These are phyloP conservation scores for Spodoptera frugiperda DNA, from an alignment of 1,140 invertebrate genomes.

Conservation along the genomic window DNA sequence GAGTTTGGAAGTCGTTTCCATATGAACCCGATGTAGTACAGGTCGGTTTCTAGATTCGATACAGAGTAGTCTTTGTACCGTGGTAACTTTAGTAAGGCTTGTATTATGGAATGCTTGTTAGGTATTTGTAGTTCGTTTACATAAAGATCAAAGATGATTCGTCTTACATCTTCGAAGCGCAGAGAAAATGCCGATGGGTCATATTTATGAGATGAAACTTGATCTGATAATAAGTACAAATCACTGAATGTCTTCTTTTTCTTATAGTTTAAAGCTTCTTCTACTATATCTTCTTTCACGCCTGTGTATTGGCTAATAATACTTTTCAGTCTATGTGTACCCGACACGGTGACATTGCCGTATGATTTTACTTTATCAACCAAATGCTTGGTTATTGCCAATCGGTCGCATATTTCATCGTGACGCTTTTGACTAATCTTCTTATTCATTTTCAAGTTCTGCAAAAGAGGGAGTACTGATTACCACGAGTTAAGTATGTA, in stretches of 20 bases:
- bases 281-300: neutral
- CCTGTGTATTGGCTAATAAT: too few species aligned
- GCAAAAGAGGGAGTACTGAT: too few species aligned
- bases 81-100: neutral
- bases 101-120: neutral
- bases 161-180: neutral
- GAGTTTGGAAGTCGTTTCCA: constrained; percentile 31
- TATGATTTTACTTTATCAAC: too few species aligned
- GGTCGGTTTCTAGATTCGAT: neutral
- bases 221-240: neutral
- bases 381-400: too few species aligned
- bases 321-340: too few species aligned
- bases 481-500: too few species aligned
- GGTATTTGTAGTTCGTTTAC: neutral
- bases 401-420: too few species aligned
- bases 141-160: neutral
- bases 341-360: too few species aligned
- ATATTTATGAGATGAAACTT: neutral
- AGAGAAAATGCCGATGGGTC: too few species aligned
- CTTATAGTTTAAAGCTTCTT: neutral
- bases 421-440: too few species aligned
- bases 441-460: too few species aligned
- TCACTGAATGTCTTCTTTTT: neutral
- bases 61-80: neutral
- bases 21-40: constrained; percentile 7